Conservation (phyloP, 2,888 invertebrate genomes). For the Pseudococcus viburni region DNA sequence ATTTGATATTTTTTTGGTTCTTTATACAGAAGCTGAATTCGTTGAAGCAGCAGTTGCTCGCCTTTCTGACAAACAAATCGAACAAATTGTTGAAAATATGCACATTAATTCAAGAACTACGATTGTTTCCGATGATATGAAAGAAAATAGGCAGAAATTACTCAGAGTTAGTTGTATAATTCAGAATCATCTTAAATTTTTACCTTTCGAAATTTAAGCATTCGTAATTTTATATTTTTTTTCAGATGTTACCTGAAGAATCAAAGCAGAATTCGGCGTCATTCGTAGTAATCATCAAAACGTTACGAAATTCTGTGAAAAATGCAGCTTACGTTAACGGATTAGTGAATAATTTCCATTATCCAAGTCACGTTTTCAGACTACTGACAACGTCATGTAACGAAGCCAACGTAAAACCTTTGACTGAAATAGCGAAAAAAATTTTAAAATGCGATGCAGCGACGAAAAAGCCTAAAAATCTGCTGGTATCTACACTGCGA, state of each 20-base stretch:
- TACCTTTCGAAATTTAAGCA: too few species aligned
- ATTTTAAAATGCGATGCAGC: constrained; percentile 23
- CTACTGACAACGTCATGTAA: constrained; percentile 59
- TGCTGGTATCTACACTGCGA: constrained; percentile 18
- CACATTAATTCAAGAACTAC: background rate
- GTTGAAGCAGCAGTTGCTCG: background rate
- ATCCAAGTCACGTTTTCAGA: constrained; percentile 58
- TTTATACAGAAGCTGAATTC: constrained; percentile 6
- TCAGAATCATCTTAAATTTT: background rate
- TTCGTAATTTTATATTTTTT: background rate
- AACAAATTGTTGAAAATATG: constrained; percentile 57
- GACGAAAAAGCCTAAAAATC: constrained; percentile 51
- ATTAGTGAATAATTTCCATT: constrained; percentile 59
- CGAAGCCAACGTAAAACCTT: constrained; percentile 35
- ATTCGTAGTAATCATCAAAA: constrained; percentile 17
- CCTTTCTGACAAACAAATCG: constrained; percentile 44
- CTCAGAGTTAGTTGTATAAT: background rate
- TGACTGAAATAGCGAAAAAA: constrained; percentile 20
- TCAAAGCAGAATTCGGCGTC: background rate
- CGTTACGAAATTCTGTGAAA: constrained; percentile 26
- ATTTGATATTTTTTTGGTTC: background rate
- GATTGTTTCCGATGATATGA: background rate
- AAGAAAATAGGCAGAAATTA: constrained; percentile 53
- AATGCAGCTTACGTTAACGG: constrained; percentile 56
- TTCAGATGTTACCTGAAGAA: constrained; percentile 53